Conservation (phyloP, 2,113 vertebrate genomes). For the Plecturocebus donacophilus region DNA sequence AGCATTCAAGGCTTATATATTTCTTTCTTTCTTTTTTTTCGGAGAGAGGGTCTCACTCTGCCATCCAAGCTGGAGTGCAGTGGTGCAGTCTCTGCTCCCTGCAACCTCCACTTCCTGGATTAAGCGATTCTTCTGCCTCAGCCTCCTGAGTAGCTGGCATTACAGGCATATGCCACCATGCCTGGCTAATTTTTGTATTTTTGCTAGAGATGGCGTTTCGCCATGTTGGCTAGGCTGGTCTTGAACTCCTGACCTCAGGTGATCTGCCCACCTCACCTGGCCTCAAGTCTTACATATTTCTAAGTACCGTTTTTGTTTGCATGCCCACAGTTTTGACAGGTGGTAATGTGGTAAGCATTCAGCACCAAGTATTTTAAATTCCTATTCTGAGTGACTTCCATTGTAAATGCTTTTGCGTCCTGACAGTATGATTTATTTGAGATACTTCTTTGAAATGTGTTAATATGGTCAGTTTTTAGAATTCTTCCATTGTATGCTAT, state of each 20-base stretch:
- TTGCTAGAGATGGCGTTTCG: too few relatives aligned
- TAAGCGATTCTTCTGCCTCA: neutral
- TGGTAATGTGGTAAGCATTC: neutral
- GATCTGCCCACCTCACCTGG: neutral
- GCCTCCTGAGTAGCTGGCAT: too few relatives aligned
- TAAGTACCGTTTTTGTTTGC: neutral
- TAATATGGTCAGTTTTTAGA: neutral
- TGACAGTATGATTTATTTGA: neutral
- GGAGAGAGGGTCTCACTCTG: neutral
- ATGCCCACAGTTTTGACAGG: neutral
- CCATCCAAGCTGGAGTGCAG: neutral
- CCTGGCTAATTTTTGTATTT: too few relatives aligned
- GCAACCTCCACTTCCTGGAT: neutral
- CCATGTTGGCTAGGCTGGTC: too few relatives aligned
- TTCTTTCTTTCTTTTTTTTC: neutral
- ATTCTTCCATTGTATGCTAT: neutral
- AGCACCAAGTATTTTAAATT: neutral
- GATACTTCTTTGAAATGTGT: neutral
- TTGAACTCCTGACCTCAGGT: too few relatives aligned
- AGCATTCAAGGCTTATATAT: neutral
- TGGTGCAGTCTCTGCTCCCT: neutral
- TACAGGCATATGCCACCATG: too few relatives aligned
- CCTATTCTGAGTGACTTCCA: neutral
- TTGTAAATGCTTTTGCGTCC: neutral
- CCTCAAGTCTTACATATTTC: neutral